Conservation (phyloP, 2,888 invertebrate genomes). For the Hecatera dysodea region DNA sequence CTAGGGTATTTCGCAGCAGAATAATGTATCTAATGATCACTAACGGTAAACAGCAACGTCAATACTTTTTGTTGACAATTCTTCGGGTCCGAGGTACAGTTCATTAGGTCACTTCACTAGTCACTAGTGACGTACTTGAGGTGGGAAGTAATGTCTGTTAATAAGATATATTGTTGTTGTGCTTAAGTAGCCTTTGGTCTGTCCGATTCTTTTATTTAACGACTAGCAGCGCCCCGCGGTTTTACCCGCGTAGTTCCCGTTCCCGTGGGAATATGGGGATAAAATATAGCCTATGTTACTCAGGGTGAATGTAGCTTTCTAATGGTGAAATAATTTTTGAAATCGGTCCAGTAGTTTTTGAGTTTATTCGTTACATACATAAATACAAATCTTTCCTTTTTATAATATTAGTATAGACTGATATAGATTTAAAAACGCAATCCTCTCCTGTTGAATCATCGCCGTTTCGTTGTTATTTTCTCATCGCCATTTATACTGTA, state of each 20-base stretch:
- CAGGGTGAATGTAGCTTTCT: too few relatives aligned
- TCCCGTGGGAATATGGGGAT: too few relatives aligned
- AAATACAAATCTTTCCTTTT: too few relatives aligned
- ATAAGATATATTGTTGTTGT: constrained; percentile 1
- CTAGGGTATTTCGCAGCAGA: constrained; percentile 18
- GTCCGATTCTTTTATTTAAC: too few relatives aligned
- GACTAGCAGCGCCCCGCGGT: too few relatives aligned
- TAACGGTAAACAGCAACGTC: constrained; percentile 32
- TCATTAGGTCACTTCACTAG: constrained; percentile 29
- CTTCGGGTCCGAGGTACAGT: constrained; percentile 16
- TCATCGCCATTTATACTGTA: background rate
- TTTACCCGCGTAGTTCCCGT: too few relatives aligned
- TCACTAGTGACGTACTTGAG: background rate
- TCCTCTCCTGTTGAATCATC: background rate
- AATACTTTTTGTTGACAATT: constrained; percentile 14
- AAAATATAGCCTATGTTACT: too few relatives aligned
- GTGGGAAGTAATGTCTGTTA: background rate
- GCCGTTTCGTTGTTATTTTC: background rate
- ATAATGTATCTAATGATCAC: constrained; percentile 2
- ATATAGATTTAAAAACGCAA: too few relatives aligned
- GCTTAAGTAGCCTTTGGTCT: background rate
- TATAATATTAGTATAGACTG: too few relatives aligned
- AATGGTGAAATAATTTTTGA: too few relatives aligned
- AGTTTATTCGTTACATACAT: too few relatives aligned
- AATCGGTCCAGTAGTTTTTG: too few relatives aligned